These are phyloP conservation scores for Kryptolebias marmoratus DNA, from an alignment of 2,113 vertebrate species.

Conservation along the genomic window DNA sequence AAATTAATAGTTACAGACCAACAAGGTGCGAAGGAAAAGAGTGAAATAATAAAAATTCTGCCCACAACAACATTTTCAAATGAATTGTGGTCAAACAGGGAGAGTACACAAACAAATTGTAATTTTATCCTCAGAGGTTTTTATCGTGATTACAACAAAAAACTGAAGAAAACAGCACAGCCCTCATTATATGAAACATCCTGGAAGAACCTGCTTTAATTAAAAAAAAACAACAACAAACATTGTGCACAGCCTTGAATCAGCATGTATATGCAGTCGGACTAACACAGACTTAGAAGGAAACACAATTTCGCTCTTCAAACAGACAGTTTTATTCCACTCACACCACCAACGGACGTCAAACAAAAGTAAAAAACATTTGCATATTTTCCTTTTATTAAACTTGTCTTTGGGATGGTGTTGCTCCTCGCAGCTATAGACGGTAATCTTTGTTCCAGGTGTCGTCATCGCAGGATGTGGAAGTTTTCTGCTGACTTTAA, in stretches of 20 bases:
- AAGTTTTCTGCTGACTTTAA: background rate
- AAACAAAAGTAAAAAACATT: conserved; percentile 20
- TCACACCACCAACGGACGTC: conserved; percentile 1
- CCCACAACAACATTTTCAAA: background rate
- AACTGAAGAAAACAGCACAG: background rate
- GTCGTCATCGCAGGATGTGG: conserved; percentile 7
- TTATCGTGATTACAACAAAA: background rate
- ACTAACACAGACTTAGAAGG: conserved; percentile 1
- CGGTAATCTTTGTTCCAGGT: background rate
- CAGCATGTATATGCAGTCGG: conserved; percentile 6
- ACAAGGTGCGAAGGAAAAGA: background rate
- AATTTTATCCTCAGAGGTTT: conserved; percentile 5
- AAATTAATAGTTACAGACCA: background rate
- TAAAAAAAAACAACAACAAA: background rate
- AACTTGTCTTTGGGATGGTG: background rate
- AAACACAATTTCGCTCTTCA: background rate
- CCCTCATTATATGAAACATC: conserved; percentile 21
- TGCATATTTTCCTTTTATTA: conserved; percentile 44
- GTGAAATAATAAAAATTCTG: background rate
- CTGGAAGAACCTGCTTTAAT: background rate
- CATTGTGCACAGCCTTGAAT: conserved; percentile 3
- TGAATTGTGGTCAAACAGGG: background rate
- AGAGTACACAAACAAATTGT: background rate
- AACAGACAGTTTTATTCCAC: background rate
- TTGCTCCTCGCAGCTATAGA: background rate